Conservation (phyloP, 2,113 vertebrate species). For the Pelmatolapia mariae region DNA sequence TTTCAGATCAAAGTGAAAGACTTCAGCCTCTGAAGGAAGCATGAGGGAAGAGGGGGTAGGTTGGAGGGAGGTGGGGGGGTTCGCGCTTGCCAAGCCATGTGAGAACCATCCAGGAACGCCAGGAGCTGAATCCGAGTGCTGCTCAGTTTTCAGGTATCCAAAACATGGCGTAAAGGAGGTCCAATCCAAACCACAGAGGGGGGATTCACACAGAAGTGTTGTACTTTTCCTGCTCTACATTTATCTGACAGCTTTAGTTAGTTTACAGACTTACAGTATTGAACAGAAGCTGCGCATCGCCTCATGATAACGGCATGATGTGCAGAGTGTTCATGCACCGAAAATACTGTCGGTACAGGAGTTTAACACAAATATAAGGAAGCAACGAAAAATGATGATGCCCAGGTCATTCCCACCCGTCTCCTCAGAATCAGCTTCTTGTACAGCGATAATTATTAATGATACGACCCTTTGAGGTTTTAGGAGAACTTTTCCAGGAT, state of each 20-base stretch:
- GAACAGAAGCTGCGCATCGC: not conserved
- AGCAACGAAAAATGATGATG: not conserved
- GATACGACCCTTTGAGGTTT: not conserved
- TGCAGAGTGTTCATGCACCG: not conserved
- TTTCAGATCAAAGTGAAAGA: slow-evolving; percentile 71
- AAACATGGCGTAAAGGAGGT: not conserved
- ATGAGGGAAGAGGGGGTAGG: not conserved
- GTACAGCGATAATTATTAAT: not conserved
- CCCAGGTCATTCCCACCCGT: not conserved
- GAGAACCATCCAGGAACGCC: slow-evolving; percentile 42
- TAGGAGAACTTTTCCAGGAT: not conserved
- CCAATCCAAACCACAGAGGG: not conserved
- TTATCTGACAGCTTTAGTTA: not conserved
- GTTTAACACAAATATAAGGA: not conserved
- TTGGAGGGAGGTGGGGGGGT: not conserved
- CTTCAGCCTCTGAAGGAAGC: slow-evolving; percentile 45
- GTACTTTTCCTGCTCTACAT: not conserved
- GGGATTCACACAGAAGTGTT: not conserved
- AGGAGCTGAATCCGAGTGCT: not conserved
- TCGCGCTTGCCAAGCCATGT: slow-evolving; percentile 13
- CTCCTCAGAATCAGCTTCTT: not conserved
- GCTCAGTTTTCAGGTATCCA: not conserved
- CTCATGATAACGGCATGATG: not conserved
- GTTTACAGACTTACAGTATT: not conserved
- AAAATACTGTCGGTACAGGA: not conserved